Evolutionary conservation across 2,113 vertebrate species (phyloP).

Genomic region (Calidris pygmaea): DNA sequence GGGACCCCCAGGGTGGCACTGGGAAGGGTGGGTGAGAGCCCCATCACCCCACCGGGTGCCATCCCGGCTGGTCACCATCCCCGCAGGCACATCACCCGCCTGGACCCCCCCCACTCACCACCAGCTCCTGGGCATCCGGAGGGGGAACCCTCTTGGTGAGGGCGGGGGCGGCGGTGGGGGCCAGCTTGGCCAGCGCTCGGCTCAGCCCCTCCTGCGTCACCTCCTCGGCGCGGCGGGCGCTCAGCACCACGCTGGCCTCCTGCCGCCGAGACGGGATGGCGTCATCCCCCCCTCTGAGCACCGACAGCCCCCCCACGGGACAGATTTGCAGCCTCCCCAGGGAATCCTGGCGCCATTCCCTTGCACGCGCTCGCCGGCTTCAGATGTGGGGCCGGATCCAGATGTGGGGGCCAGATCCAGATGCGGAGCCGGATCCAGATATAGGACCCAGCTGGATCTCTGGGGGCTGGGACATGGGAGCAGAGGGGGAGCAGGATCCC

Average conservation of each 20-base stretch:
- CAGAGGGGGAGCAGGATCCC: background rate
- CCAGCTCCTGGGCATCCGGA: background rate
- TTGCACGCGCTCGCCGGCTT: background rate
- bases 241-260: slow-evolving; percentile 46
- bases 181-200: background rate
- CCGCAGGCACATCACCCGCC: background rate
- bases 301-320: background rate
- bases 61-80: background rate
- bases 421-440: background rate
- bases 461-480: background rate
- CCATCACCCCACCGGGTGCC: too few relatives aligned
- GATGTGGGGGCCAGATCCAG: background rate
- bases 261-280: background rate
- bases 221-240: background rate
- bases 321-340: background rate
- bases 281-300: background rate
- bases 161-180: background rate
- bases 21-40: too few relatives aligned
- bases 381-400: background rate
- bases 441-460: background rate
- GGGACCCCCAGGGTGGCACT: background rate
- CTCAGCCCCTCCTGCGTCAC: slow-evolving; percentile 33
- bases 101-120: background rate
- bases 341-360: background rate
- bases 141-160: background rate